Evolutionary conservation across 1,140 invertebrate genomes (phyloP).

Genomic region (Drosophila bifasciata): DNA sequence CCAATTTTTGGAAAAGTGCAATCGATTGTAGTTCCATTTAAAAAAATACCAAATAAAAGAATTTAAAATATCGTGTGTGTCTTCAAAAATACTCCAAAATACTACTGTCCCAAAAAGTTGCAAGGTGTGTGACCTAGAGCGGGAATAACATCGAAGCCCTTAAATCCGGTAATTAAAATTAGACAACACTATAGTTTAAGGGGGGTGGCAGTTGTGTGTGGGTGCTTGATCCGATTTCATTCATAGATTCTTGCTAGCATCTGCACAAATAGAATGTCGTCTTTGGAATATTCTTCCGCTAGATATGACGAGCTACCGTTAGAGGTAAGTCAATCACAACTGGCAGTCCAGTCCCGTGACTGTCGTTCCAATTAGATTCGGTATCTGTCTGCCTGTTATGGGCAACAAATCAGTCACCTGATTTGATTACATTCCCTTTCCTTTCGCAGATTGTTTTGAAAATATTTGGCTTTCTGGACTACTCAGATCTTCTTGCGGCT

Average conservation of each 20-base stretch:
- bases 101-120: no score
- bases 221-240: constrained; percentile 28
- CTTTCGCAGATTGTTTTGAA: constrained; percentile 86
- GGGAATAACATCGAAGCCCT: not conserved
- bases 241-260: constrained; percentile 13
- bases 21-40: no score
- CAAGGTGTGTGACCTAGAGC: no score
- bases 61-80: no score
- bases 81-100: no score
- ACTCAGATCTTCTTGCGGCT: constrained; percentile 86
- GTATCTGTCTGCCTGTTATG: constrained; percentile 42
- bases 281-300: constrained; percentile 35
- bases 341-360: constrained; percentile 44
- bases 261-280: constrained; percentile 47
- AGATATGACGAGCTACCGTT: constrained; percentile 77
- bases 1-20: constrained; percentile 2
- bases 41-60: no score
- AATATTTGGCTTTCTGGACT: constrained; percentile 87
- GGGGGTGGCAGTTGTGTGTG: constrained; percentile 17
- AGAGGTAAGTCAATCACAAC: constrained; percentile 60
- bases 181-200: constrained; percentile 24
- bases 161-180: not conserved
- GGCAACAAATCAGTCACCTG: constrained; percentile 60
- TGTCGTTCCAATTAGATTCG: constrained; percentile 16
- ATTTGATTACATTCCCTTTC: constrained; percentile 41